Percentiles rank a stretch among this genome's conserved stretches.
phyloP scores from a whole-genome alignment of 1,140 invertebrate species.

The Brachionus calyciflorus region DNA sequence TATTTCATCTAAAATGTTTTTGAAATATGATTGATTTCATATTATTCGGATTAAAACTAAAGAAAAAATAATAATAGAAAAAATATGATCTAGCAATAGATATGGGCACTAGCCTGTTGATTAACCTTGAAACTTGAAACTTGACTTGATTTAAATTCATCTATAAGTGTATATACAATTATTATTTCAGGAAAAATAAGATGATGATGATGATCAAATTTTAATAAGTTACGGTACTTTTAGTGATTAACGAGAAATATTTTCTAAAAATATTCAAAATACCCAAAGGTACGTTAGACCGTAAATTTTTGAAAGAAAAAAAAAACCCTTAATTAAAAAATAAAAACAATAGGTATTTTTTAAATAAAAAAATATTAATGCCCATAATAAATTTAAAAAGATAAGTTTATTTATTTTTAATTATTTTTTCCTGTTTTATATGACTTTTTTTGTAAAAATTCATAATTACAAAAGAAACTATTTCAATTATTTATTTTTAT shows the following conservation, averaged over 20 bases:
- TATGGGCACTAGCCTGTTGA: too few species aligned
- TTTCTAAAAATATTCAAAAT: neutral
- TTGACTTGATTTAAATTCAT: too few species aligned
- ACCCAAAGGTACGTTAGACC: neutral
- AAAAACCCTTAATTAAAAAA: too few species aligned
- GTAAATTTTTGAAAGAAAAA: too few species aligned
- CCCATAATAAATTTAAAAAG: neutral
- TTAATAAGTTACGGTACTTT: slow-evolving; percentile 31
- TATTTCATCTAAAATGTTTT: too few species aligned
- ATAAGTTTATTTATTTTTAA: slow-evolving; percentile 41
- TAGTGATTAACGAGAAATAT: neutral
- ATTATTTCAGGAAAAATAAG: too few species aligned
- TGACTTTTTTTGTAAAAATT: neutral
- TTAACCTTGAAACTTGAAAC: neutral
- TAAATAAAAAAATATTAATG: too few species aligned
- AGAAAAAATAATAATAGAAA: neutral
- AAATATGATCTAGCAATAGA: neutral
- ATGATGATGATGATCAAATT: slow-evolving; percentile 23
- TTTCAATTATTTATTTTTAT: slow-evolving; percentile 14
- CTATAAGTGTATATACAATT: slow-evolving; percentile 17
- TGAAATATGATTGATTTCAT: slow-evolving; percentile 29
- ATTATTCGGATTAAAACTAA: slow-evolving; percentile 22
- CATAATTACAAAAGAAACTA: neutral
- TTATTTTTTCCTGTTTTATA: slow-evolving; percentile 30
- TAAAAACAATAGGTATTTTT: neutral